phyloP scores from a whole-genome alignment of 2,797 vertebrate genomes.

The Enteromius radiatus region DNA sequence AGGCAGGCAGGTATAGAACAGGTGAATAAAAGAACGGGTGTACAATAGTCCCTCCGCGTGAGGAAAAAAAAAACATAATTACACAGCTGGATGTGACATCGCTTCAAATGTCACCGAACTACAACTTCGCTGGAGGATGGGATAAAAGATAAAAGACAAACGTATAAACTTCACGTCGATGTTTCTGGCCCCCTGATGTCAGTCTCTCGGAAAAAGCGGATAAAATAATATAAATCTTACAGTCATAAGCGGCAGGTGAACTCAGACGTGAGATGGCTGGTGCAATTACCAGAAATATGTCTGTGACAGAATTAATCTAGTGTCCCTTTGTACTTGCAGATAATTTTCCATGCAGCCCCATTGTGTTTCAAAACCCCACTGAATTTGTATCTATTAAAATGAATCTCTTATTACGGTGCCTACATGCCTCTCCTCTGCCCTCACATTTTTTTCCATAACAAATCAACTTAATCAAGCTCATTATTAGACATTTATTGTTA shows the following conservation, averaged over 20 bases:
- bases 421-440: conserved; percentile 71
- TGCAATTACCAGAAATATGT: conserved; percentile 81
- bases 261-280: conserved; percentile 73
- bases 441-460: conserved; percentile 77
- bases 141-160: conserved; percentile 52
- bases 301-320: conserved; percentile 79
- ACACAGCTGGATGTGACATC: conserved; percentile 42
- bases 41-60: conserved; percentile 29
- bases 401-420: conserved; percentile 76
- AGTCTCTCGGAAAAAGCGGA: conserved; percentile 28
- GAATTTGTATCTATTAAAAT: conserved; percentile 81
- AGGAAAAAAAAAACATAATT: conserved; percentile 33
- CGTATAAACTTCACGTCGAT: conserved; percentile 39
- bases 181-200: conserved; percentile 26
- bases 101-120: conserved; percentile 51
- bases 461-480: conserved; percentile 83
- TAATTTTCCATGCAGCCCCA: conserved; percentile 75
- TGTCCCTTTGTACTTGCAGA: conserved; percentile 76
- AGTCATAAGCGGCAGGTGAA: conserved; percentile 69
- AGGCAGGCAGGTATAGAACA: neutral
- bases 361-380: conserved; percentile 78
- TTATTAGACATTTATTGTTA: conserved; percentile 83
- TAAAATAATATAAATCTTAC: conserved; percentile 45
- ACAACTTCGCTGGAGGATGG: conserved; percentile 40
- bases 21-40: conserved; percentile 14